Evolutionary conservation across 2,797 vertebrate species (phyloP), one percentile per base, ranked within the genome.

Genomic region (Morelia viridis): DNA sequence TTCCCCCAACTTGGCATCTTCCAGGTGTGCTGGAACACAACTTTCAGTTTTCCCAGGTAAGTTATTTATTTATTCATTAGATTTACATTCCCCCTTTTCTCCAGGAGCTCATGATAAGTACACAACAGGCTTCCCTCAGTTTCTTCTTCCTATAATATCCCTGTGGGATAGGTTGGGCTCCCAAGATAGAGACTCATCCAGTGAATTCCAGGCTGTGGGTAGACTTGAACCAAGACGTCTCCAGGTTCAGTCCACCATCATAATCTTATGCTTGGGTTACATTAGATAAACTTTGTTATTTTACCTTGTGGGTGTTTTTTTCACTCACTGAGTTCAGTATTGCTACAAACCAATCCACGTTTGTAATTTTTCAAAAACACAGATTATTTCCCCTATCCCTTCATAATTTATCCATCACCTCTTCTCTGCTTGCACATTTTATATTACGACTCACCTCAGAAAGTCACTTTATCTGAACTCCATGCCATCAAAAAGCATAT

Each of bases 391-490:
- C 65, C 60, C 80, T 87, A 76, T 76, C 71, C 83, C 91, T 85
- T 89, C 86, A 85, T 65, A 5, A 7, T 89, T 68, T 85, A 89
- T 85, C 50, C 60, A 89, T 85, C 61, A 92, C 80, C 87, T 68
- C 50, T 89, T 84, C n/a, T 57, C 53, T 4, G 26, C n/a, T 46
- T 50, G 31, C 62, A 89, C 85, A 76, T 89, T 89, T 62, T 85
- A 62, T 85, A 88, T 85, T 85, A 91, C 46, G 17, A 50, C 26
- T 89, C 80, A 92, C 88, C 88, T 85, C 87, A 31, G 60, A 85
- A 92, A 7, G 6, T 17, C 91, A 58, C 58, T 92, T 85, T 68
- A 92, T 92, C 91, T 46, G 60, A 85, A 58, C 5, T 41, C 31
- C 53, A 68, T 85, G 76, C 50, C 88, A 65, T 56, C 53, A 8